phyloP scores from a whole-genome alignment of 2,888 invertebrate genomes.

The Ichneumoninae sp. region DNA sequence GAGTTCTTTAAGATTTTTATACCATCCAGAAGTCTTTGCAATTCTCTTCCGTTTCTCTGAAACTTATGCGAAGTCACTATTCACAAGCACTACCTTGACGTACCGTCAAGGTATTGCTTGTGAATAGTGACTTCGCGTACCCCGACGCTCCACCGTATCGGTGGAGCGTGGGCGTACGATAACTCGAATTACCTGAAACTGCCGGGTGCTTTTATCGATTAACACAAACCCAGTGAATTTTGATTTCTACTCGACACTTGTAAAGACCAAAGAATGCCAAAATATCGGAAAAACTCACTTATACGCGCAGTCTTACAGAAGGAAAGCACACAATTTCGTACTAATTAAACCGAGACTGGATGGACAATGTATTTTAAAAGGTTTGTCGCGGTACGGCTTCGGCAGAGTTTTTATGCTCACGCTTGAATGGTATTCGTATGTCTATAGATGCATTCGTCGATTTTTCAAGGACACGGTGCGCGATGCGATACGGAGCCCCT shows the following conservation, averaged over 20 bases:
- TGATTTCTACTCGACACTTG: not conserved
- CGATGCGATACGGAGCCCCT: not conserved
- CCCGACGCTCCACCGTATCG: no score
- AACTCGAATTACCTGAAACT: no score
- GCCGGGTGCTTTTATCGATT: not conserved
- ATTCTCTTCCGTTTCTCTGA: no score
- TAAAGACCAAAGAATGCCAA: no score
- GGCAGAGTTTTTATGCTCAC: constrained; percentile 68
- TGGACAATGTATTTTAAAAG: constrained; percentile 63
- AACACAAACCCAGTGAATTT: not conserved
- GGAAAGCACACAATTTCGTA: not conserved
- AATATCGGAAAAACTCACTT: not conserved
- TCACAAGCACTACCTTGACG: no score
- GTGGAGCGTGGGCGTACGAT: no score
- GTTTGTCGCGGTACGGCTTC: constrained; percentile 74
- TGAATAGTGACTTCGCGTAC: no score
- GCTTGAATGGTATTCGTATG: constrained; percentile 18
- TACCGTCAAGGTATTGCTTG: no score
- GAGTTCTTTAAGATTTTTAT: no score
- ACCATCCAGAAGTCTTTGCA: no score
- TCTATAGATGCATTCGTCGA: constrained; percentile 62
- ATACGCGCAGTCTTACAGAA: not conserved
- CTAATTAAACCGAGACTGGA: constrained; percentile 10
- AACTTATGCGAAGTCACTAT: no score
- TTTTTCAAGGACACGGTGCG: constrained; percentile 65